Evolutionary conservation across 2,113 vertebrate species (phyloP).

Genomic region (Lophotis ruficrista): DNA sequence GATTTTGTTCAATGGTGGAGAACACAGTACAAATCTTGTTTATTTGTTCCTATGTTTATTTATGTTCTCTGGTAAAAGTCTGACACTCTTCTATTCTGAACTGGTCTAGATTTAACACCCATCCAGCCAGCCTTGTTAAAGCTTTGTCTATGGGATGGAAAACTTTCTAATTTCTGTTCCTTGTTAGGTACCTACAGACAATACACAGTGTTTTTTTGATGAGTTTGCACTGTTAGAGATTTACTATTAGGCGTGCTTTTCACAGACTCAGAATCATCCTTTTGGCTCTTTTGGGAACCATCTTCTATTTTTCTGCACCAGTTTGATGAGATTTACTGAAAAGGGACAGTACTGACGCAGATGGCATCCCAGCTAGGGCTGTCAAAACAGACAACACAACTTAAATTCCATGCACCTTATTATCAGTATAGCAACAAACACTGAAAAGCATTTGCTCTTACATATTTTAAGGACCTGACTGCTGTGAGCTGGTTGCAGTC

Average conservation of each 20-base stretch:
- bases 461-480: neutral
- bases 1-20: slow-evolving; percentile 15
- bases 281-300: neutral
- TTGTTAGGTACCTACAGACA: neutral
- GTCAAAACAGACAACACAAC: neutral
- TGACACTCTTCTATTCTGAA: neutral
- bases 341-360: neutral
- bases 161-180: neutral
- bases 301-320: neutral
- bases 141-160: neutral
- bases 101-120: neutral
- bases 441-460: neutral
- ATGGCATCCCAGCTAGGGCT: neutral
- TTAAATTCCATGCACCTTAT: neutral
- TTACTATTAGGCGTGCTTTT: neutral
- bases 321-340: neutral
- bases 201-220: neutral
- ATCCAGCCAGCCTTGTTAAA: neutral
- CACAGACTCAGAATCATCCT: neutral
- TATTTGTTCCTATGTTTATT: neutral
- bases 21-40: slow-evolving; percentile 24
- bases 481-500: neutral
- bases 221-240: neutral
- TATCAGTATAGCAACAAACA: neutral
- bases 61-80: neutral